These are phyloP conservation scores for Calyptomena viridis DNA, from an alignment of 2,113 vertebrate genomes.

Conservation along the genomic window DNA sequence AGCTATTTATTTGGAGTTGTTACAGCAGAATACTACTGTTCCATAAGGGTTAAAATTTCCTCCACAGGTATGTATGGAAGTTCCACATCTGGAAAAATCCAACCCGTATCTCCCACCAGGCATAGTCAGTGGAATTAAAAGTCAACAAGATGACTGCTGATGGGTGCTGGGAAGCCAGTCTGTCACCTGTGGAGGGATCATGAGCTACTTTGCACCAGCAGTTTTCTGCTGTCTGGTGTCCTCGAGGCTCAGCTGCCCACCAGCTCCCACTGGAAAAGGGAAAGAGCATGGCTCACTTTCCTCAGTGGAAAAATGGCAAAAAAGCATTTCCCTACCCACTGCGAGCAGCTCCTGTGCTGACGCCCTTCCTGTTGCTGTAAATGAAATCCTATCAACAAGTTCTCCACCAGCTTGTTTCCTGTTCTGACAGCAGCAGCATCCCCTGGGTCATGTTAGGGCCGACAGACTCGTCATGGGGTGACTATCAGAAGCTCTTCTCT, in stretches of 20 bases:
- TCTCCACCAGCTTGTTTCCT: neutral
- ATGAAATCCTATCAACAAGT: neutral
- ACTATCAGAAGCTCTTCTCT: neutral
- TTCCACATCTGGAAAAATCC: neutral
- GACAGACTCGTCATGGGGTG: neutral
- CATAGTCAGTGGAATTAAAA: neutral
- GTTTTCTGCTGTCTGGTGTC: neutral
- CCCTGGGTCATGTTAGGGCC: neutral
- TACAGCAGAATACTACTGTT: neutral
- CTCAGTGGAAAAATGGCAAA: neutral
- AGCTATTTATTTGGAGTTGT: neutral
- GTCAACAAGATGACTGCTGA: neutral
- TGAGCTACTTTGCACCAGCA: neutral
- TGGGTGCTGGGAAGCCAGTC: neutral
- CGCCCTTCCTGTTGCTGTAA: neutral
- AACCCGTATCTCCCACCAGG: neutral
- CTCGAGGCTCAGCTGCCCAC: neutral
- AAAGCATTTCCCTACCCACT: neutral
- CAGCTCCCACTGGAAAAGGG: neutral
- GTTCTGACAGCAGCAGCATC: neutral
- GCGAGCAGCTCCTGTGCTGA: neutral
- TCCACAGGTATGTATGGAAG: neutral
- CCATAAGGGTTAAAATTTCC: neutral
- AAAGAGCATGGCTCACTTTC: neutral
- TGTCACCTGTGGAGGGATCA: neutral